phyloP scores from a whole-genome alignment of 2,113 vertebrate genomes.

The Choloepus hoffmanni region DNA sequence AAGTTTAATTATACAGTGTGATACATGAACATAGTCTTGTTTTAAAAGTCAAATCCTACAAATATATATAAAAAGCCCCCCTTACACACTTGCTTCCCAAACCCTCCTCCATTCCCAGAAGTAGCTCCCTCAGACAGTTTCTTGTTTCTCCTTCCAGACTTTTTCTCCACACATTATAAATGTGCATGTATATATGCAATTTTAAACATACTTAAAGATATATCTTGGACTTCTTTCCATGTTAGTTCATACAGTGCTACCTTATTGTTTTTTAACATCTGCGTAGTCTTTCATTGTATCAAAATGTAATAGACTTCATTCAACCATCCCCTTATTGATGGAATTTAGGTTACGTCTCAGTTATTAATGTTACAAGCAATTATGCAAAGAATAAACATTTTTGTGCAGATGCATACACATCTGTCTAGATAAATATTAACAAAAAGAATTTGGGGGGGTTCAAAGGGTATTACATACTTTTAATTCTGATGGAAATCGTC shows the following conservation, averaged over 20 bases:
- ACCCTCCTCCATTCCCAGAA: neutral
- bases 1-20: neutral
- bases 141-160: constrained; percentile 1
- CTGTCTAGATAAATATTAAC: neutral
- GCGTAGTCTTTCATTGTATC: neutral
- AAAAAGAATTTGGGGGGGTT: neutral
- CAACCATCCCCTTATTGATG: neutral
- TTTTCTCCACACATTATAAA: neutral
- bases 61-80: neutral
- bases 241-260: neutral
- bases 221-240: neutral
- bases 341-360: neutral
- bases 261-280: neutral
- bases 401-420: neutral
- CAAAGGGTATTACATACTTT: neutral
- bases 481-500: neutral
- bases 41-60: neutral
- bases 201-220: neutral
- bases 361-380: neutral
- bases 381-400: neutral
- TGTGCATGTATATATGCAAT: neutral
- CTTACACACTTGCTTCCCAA: neutral
- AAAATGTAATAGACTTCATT: neutral
- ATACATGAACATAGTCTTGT: neutral
- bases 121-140: neutral